Evolutionary conservation across 2,113 vertebrate species (phyloP), one percentile per base, ranked within the genome.

Genomic region (Sphaerodactylus townsendi): DNA sequence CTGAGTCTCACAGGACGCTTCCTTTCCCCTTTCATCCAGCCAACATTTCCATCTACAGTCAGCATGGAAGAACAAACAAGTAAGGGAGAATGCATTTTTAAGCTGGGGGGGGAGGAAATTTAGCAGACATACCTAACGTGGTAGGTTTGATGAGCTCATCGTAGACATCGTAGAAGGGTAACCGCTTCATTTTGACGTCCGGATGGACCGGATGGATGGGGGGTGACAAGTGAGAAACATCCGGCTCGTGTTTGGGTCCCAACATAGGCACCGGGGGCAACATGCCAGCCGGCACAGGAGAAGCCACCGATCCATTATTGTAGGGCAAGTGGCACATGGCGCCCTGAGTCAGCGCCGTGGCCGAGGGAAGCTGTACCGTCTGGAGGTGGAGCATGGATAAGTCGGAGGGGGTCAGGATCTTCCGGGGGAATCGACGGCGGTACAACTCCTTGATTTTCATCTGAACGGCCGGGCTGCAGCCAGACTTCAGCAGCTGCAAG

Each of bases 361-460:
- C 88, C 0, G 93, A 89, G 5, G 95, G 92, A 41, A 95, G 86
- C 13, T 90, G 88, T 5, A 92, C 94, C 0, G 93, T 83, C 48
- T 90, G 95, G 23, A 96, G 37, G 81, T 95, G 91, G 30, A 96
- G 92, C 87, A 96, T 88, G 1, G 95, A 91, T 5, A 96, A 82
- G 25, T 96, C 95, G 0, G 94, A 90, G 59, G 93, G 91, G 46
- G 88, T 92, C 28, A 95, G 83, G 65, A 90, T 82, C 91, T 96
- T 96, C 1, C 96, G 92, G 1, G 96, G 95, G 84, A 95, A 95
- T 44, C 96, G 88, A 0, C 96, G 85, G 1, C 96, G 92, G 81
- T 96, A 96, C 0, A 96, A 90, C n/a, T 96, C 96, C 44, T 95
- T 95, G 72, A 96, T 96, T 86, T 96, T 96, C 94, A 96, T 96